Base-by-base conservation (phyloP, 2,888 invertebrate species). In the Eledona agricola region DNA sequence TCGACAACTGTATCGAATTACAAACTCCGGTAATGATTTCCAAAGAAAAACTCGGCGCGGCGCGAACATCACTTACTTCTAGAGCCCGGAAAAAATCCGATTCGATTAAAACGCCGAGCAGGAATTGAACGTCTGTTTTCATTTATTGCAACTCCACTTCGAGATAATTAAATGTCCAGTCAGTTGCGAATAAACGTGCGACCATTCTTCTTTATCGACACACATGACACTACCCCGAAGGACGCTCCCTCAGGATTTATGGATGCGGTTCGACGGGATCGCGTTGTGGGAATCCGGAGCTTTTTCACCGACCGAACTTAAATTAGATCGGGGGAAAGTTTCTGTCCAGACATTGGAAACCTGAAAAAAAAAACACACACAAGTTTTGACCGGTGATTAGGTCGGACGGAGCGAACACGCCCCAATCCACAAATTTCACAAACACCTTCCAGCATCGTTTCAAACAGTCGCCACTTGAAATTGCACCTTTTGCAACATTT, bases 111-210 rank as follows among this genome's bases (percentile, higher is more conserved):
- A 51, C 29, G 9, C 25, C 17, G 7, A 40, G 25, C 60, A 60
- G 57, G 53, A 45, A 51, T 35, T 6, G 58, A 46, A 49, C 57
- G 59, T 57, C 59, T 57, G 52, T 60, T 57, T 53, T 60, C 60
- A 58, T 56, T 57, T 59, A 60, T 62, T 57, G 58, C 56, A 59
- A 47, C 54, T 55, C 55, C 53, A 56, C 59, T 62, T 54, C 45
- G 49, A 51, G 58, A 60, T 62, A 62, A 62, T 62, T 62, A 62
- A 62, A 60, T 54, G 62, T 59, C 62, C 45, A 52, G 38, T 23
- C 45, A 25, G 51, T 22, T 25, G 31, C 31, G 45, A 17, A 45
- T 45, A 38, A 46, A 45, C 28, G 43, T 20, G 29, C 12, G 11
- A 19, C 51, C 51, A 52, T 52, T 52, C 35, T 37, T 52, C 51